These are phyloP conservation scores for Dendrocincla tyrannina DNA, from an alignment of 2,797 vertebrate species.

Conservation along the genomic window DNA sequence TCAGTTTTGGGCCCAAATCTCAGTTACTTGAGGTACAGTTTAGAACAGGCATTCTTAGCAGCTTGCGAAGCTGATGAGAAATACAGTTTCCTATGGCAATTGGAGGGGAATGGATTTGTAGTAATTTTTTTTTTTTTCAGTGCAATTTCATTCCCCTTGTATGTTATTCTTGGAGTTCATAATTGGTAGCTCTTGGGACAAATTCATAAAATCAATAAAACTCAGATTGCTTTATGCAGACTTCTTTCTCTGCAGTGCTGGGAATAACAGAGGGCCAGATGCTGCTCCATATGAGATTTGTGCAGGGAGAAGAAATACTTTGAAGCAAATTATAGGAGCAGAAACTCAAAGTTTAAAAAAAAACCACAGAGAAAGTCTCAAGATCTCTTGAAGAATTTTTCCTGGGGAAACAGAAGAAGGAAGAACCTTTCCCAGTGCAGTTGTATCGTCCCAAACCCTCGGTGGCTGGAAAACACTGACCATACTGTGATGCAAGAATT, in stretches of 20 bases:
- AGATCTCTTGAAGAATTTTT: neutral
- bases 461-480: neutral
- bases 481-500: neutral
- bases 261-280: neutral
- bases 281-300: neutral
- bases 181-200: constrained; percentile 21
- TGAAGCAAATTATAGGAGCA: neutral
- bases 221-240: neutral
- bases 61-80: neutral
- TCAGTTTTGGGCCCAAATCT: neutral
- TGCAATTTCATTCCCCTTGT: neutral
- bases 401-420: neutral
- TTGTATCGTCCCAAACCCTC: neutral
- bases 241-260: neutral
- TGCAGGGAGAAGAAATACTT: neutral
- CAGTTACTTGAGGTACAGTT: neutral
- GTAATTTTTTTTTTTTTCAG: neutral
- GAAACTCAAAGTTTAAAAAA: neutral
- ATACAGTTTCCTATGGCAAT: neutral
- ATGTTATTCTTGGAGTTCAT: constrained; percentile 4
- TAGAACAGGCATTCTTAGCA: neutral
- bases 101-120: neutral
- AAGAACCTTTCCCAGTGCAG: neutral
- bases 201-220: constrained; percentile 42
- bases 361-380: neutral